Evolutionary conservation across 2,888 invertebrate species (phyloP).

Genomic region (Watsonalla cultraria): DNA sequence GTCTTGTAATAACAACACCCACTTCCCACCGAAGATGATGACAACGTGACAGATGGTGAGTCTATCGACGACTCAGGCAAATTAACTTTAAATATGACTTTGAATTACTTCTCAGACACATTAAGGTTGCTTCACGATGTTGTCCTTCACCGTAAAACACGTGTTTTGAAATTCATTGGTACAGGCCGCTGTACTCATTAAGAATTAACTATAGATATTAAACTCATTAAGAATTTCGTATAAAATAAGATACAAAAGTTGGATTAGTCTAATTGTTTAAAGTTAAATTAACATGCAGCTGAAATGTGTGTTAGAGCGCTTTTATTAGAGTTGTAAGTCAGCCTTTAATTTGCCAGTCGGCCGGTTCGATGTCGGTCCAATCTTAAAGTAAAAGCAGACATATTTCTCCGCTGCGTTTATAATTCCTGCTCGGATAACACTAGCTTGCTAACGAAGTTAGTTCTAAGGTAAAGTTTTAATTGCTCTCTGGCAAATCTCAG

Average conservation of each 20-base stretch:
- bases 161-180: no score
- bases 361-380: conserved; percentile 43
- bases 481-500: conserved; percentile 71
- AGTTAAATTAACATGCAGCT: conserved; percentile 35
- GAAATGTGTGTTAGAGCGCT: conserved; percentile 21
- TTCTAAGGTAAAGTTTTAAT: conserved; percentile 77
- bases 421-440: conserved; percentile 56
- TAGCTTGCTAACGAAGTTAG: conserved; percentile 69
- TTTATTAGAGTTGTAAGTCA: conserved; percentile 47
- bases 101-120: no score
- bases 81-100: no score
- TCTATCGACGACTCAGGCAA: no score
- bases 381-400: conserved; percentile 55
- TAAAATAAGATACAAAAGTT: not conserved
- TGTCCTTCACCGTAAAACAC: no score
- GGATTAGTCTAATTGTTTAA: not conserved
- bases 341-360: conserved; percentile 57
- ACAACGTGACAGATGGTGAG: no score
- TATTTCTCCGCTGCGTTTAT: conserved; percentile 60
- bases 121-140: no score
- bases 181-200: no score
- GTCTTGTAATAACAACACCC: no score
- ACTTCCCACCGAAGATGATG: no score
- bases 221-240: no score
- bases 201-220: no score